Evolutionary conservation across 2,113 vertebrate genomes (phyloP).

Genomic region (Thalassoma bifasciatum): DNA sequence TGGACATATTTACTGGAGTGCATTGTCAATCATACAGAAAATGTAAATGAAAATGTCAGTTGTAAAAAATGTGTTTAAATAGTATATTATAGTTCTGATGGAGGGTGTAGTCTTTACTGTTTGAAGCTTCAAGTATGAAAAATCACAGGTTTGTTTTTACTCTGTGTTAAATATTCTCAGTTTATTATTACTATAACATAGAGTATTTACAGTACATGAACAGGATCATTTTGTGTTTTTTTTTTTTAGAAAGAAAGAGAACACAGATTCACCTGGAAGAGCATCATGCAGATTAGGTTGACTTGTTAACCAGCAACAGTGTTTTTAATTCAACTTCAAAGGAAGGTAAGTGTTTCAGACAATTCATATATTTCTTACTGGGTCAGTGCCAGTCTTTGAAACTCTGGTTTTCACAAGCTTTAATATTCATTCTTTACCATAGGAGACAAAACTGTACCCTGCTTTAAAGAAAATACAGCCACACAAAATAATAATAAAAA

Average conservation of each 20-base stretch:
- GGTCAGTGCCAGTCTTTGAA: neutral
- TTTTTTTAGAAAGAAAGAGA: neutral
- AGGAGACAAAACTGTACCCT: neutral
- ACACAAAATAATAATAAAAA: conserved; percentile 32
- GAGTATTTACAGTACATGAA: conserved; percentile 29
- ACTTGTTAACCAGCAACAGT: conserved; percentile 1
- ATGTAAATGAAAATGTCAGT: too few relatives aligned
- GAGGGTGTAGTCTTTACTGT: too few relatives aligned
- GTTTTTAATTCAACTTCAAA: neutral
- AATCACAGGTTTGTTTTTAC: neutral
- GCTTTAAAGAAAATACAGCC: conserved; percentile 36
- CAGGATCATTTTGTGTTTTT: neutral
- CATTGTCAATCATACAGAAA: too few relatives aligned
- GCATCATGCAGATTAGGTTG: conserved; percentile 14
- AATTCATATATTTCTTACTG: neutral
- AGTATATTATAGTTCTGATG: too few relatives aligned
- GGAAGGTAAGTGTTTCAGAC: neutral
- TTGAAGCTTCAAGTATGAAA: neutral
- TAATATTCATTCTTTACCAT: conserved; percentile 4
- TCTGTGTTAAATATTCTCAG: conserved; percentile 11
- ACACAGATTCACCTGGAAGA: neutral
- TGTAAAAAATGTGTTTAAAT: too few relatives aligned
- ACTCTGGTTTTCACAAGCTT: neutral
- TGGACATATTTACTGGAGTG: too few relatives aligned
- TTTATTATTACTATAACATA: conserved; percentile 41